Percentiles rank a stretch among this genome's conserved stretches.
These are phyloP conservation scores for Laticauda colubrina DNA, from an alignment of 2,113 vertebrate genomes.

Conservation along the genomic window DNA sequence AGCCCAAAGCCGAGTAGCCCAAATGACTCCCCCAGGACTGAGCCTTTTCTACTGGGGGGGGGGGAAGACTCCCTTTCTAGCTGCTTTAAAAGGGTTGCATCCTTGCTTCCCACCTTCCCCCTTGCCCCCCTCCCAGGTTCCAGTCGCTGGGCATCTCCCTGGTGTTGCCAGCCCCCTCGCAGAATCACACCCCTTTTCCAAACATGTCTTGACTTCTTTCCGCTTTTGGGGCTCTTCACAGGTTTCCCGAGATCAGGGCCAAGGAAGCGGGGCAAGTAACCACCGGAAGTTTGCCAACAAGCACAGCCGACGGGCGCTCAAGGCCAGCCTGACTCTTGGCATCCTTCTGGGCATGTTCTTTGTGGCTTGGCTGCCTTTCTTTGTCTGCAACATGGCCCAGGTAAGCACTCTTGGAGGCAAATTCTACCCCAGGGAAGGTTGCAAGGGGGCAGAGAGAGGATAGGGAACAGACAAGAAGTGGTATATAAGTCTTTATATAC, in stretches of 20 bases:
- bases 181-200: neutral
- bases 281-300: conserved; percentile 80
- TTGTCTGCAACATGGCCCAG: conserved; percentile 89
- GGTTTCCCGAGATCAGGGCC: conserved; percentile 46
- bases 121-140: too few relatives aligned
- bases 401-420: conserved; percentile 62
- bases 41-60: neutral
- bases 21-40: neutral
- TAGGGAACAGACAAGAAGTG: too few relatives aligned
- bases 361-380: conserved; percentile 94
- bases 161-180: neutral
- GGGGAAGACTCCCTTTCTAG: too few relatives aligned
- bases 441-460: too few relatives aligned
- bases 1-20: too few relatives aligned
- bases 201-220: neutral
- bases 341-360: conserved; percentile 94
- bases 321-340: conserved; percentile 93
- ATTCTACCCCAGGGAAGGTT: neutral
- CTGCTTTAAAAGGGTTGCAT: neutral
- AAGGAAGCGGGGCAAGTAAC: conserved; percentile 68
- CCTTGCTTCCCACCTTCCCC: neutral
- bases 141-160: neutral
- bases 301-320: conserved; percentile 89
- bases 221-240: neutral
- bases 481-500: too few relatives aligned